Percentiles rank a stretch among this genome's conserved stretches.
phyloP scores from a whole-genome alignment of 1,140 invertebrate species.

The Bicyclus anynana region DNA sequence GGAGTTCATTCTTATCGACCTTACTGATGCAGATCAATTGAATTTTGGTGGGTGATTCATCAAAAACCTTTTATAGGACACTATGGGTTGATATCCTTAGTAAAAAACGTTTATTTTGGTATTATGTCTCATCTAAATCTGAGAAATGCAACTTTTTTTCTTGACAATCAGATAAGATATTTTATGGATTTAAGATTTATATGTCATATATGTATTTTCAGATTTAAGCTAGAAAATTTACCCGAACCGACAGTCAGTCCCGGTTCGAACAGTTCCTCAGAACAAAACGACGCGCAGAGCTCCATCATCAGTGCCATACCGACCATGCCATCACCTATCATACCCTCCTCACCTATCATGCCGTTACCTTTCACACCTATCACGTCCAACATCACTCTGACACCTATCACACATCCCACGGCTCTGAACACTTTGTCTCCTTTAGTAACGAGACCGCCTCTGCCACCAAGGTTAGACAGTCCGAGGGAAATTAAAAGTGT shows the following conservation, averaged over 20 bases:
- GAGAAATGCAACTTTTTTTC: neutral
- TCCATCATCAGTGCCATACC: slow-evolving; percentile 55
- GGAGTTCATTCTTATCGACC: too few species aligned
- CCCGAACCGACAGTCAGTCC: slow-evolving; percentile 67
- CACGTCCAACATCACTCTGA: slow-evolving; percentile 14
- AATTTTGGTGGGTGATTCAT: too few species aligned
- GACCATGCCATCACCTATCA: slow-evolving; percentile 32
- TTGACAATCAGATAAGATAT: too few species aligned
- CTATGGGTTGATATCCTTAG: too few species aligned
- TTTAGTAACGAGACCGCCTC: slow-evolving; percentile 44
- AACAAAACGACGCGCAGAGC: slow-evolving; percentile 63
- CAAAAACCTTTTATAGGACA: too few species aligned
- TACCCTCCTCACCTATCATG: slow-evolving; percentile 24
- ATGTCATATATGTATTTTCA: too few species aligned
- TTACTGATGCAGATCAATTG: too few species aligned
- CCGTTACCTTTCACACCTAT: slow-evolving; percentile 19
- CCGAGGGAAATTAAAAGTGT: slow-evolving; percentile 51
- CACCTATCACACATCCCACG: slow-evolving; percentile 21
- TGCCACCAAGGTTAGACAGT: slow-evolving; percentile 52
- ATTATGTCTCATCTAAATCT: too few species aligned
- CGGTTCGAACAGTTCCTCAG: slow-evolving; percentile 69
- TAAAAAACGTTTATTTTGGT: too few species aligned
- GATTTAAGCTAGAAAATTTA: slow-evolving; percentile 68
- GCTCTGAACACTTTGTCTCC: slow-evolving; percentile 42
- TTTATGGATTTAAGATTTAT: too few species aligned